phyloP scores from a whole-genome alignment of 2,888 invertebrate species.

The Eilema sororculum region DNA sequence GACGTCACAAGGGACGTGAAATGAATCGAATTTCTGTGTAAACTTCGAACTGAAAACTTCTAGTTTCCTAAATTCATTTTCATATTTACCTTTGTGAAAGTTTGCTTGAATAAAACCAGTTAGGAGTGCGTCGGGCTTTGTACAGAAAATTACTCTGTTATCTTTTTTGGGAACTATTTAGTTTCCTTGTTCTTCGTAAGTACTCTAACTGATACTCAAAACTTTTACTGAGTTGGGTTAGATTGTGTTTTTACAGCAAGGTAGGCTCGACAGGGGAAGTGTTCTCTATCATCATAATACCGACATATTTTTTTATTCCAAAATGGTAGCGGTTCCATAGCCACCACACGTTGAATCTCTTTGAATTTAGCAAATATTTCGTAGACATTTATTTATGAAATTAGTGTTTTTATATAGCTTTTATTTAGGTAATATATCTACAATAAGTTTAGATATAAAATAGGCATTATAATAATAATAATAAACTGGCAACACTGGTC shows the following conservation, averaged over 20 bases:
- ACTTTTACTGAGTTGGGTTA: background rate
- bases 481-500: no score
- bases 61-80: background rate
- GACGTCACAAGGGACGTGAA: conserved; percentile 6
- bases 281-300: background rate
- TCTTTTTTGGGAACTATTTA: background rate
- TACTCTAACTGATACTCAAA: background rate
- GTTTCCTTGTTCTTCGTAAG: background rate
- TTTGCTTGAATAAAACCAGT: conserved; percentile 5
- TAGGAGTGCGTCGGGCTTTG: background rate
- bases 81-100: conserved; percentile 13
- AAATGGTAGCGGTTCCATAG: no score
- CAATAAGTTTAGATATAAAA: no score
- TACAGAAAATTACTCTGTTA: background rate
- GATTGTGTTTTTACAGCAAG: background rate
- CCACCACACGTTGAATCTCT: no score
- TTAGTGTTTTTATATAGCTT: no score
- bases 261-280: background rate
- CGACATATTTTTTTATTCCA: background rate
- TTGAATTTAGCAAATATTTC: no score
- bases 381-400: no score
- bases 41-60: background rate
- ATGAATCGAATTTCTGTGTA: background rate
- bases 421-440: no score
- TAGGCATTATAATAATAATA: no score